Base-by-base conservation (phyloP, 2,113 vertebrate genomes). In the Odocoileus virginianus region DNA sequence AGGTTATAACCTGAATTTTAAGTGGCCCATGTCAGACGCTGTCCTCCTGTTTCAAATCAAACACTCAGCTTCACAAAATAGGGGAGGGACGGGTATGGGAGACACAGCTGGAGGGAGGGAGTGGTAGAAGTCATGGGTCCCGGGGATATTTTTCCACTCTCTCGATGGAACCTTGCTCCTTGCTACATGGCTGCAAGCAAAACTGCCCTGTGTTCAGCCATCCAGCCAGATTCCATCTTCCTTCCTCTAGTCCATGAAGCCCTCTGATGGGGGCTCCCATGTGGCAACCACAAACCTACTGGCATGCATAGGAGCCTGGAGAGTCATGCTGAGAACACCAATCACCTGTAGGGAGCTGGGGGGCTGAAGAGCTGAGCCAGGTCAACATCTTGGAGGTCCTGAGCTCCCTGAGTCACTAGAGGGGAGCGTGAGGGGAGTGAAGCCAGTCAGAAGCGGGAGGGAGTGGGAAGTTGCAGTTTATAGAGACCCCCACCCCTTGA, bases 11-110 rank as follows among this genome's bases (percentile, higher is more conserved):
- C 28, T 13, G 89, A 94, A 76, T 95, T 85, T 89, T 97, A 85
- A 17, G 88, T 97, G 76, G 21, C 90, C 98, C 95, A 33, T 16
- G 28, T 61, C 28, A 61, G 89, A 98, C 96, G 71, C 84, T 98
- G 81, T 52, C 55, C 58, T 97, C n/a, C 14, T 60, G 55, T 89
- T 91, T 94, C 92, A 74, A 25, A 93, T 0, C 28, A 95, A 85
- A 87, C 47, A 36, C n/a, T 85, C 33, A 16, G 74, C 71, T 28
- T 25, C 28, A 57, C 2, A 23, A 83, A 17, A 9, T 15, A 0
- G 9, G 7, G 57, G 43, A n/a, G 7, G n/a, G 43, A 40, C 83
- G 23, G 4, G 57, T 9, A 92, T 91, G 83, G 54, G 13, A 36
- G 6, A 91, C 14, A 33, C 47, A 47, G 61, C 12, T 84, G 61